Evolutionary conservation across 2,113 vertebrate genomes (phyloP), one percentile per base, ranked within the genome.

Genomic region (Leptocoma aspasia): DNA sequence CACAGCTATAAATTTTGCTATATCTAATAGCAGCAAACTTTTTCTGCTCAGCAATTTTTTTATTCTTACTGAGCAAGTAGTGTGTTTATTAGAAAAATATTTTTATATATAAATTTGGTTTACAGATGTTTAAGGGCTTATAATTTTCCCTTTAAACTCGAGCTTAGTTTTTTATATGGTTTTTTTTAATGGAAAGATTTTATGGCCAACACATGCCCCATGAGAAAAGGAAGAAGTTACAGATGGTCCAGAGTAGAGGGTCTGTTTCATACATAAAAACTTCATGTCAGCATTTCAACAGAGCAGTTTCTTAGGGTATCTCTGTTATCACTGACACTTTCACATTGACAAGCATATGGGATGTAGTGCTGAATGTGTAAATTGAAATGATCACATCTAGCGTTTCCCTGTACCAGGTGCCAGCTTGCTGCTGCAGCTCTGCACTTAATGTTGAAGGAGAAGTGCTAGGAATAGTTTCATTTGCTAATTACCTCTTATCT

Each of bases 301-400:
- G 91, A 92, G 94, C 97, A 86, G 97, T 97, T 97, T 98, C 97
- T 94, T 80, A 94, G 96, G 95, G 92, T 98, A 96, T 98, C 97
- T 98, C 45, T 95, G 97, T 98, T 98, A 97, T 97, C 97, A 97
- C 97, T 97, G 97, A 98, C 97, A 97, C 96, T 98, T 98, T 98
- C 96, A 92, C 95, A 97, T 97, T 98, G 98, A 98, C 97, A 97
- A 97, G 97, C 97, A 97, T 98, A 98, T 98, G 98, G 97, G 98
- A 97, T 97, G 96, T 95, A 97, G 93, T 97, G 98, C 98, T 98
- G 98, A 98, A 98, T 98, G 98, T 98, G 98, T 98, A 97, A 98
- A 98, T 97, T 97, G 96, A 97, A 98, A 97, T 98, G 96, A 98
- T 98, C 97, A 91, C 97, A 97, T 98, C 96, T 96, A 97, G 98